phyloP scores from a whole-genome alignment of 1,140 invertebrate genomes.

The Drosophila navojoa region DNA sequence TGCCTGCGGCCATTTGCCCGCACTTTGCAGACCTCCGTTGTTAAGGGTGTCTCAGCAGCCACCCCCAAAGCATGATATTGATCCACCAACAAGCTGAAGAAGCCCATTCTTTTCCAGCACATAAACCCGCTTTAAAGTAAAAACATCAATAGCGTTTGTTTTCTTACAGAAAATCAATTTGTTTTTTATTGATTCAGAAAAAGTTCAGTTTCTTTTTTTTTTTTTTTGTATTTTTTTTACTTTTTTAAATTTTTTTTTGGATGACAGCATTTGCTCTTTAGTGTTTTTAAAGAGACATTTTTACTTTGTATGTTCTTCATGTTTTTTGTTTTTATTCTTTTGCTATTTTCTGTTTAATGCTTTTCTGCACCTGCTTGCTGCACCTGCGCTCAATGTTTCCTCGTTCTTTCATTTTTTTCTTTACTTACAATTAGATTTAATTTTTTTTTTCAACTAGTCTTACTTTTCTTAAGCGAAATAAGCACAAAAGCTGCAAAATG shows the following conservation, averaged over 20 bases:
- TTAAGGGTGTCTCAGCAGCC: not conserved
- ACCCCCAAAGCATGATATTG: constrained; percentile 2
- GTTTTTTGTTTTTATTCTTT: constrained; percentile 60
- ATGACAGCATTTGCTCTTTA: constrained; percentile 76
- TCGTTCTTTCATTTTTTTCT: constrained; percentile 48
- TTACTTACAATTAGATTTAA: constrained; percentile 70
- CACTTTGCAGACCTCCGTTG: not conserved
- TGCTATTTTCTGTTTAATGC: constrained; percentile 65
- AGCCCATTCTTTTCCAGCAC: not conserved
- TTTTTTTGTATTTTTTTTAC: constrained; percentile 50
- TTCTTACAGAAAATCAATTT: constrained; percentile 84
- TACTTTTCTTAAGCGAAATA: constrained; percentile 79
- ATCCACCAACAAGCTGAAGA: too few species aligned
- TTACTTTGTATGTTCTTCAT: constrained; percentile 32
- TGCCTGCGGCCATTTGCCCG: not conserved
- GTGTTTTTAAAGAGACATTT: constrained; percentile 62
- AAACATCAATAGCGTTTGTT: constrained; percentile 54
- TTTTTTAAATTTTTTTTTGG: constrained; percentile 73
- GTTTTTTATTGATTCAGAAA: constrained; percentile 83
- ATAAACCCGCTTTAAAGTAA: not conserved
- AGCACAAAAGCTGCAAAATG: constrained; percentile 83
- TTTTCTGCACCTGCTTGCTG: constrained; percentile 30
- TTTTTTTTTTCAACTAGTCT: constrained; percentile 78
- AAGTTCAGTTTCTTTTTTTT: constrained; percentile 73
- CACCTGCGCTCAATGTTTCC: constrained; percentile 14